These are phyloP conservation scores for Coracopsis vasa DNA, from an alignment of 2,113 vertebrate species.

Conservation along the genomic window DNA sequence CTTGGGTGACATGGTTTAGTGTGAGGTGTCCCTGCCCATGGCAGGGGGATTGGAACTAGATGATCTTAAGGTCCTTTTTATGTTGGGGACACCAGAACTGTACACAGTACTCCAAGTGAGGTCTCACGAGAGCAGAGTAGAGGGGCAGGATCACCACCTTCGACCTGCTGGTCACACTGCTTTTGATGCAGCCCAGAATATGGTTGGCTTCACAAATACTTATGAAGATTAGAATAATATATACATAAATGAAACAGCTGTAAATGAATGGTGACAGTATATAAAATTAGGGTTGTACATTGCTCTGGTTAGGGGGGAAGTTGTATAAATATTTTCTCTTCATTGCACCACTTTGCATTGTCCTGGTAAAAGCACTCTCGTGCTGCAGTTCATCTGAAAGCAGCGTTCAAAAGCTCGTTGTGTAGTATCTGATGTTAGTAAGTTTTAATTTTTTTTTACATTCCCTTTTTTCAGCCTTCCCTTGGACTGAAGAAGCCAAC, in stretches of 20 bases:
- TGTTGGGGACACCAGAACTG: too few species aligned
- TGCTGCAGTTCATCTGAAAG: not conserved
- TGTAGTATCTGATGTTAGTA: not conserved
- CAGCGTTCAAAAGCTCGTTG: not conserved
- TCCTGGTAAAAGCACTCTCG: not conserved
- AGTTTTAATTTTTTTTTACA: not conserved
- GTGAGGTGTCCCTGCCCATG: too few species aligned
- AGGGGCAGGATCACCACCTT: too few species aligned
- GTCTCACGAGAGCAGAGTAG: too few species aligned
- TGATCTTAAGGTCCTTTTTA: too few species aligned
- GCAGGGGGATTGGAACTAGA: too few species aligned
- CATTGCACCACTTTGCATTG: not conserved
- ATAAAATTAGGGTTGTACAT: not conserved
- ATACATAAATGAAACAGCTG: not conserved
- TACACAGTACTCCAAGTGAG: too few species aligned
- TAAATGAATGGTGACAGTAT: not conserved
- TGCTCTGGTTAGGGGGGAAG: not conserved
- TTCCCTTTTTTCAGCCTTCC: slow-evolving; percentile 69
- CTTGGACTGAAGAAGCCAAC: slow-evolving; percentile 84
- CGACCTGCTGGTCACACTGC: too few species aligned
- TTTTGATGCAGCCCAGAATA: too few species aligned
- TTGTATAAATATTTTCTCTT: not conserved
- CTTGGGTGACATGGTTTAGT: too few species aligned
- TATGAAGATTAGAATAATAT: not conserved
- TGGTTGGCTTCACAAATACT: not conserved